These are phyloP conservation scores for Drosophila tani DNA, from an alignment of 1,140 invertebrate species.

Conservation along the genomic window DNA sequence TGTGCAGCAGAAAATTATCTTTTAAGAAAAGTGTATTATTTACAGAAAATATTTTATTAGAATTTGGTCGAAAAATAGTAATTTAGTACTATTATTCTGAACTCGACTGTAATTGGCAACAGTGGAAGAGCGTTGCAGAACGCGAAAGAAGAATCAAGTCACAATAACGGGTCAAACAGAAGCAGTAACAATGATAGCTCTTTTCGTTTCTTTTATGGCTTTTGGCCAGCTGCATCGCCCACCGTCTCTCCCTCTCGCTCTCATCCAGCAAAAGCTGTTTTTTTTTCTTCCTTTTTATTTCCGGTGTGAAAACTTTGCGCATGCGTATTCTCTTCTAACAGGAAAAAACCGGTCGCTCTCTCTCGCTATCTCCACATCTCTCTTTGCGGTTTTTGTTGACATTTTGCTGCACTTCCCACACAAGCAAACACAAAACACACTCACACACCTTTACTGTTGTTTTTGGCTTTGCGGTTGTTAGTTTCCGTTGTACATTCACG, in stretches of 20 bases:
- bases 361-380: conserved; percentile 18
- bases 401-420: conserved; percentile 58
- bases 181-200: conserved; percentile 41
- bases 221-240: conserved; percentile 31
- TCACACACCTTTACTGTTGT: not conserved
- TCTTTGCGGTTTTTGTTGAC: conserved; percentile 60
- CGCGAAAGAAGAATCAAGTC: conserved; percentile 35
- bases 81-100: not conserved
- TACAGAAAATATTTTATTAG: too few relatives aligned
- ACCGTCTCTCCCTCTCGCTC: conserved; percentile 14
- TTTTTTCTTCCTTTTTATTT: conserved; percentile 35
- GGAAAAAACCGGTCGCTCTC: conserved; percentile 46
- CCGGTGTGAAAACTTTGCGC: conserved; percentile 48
- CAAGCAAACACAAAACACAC: not conserved
- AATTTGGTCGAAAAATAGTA: not conserved
- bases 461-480: conserved; percentile 22
- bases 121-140: not conserved
- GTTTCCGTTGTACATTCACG: conserved; percentile 49
- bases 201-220: conserved; percentile 42
- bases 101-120: conserved; percentile 10
- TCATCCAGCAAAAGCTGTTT: not conserved
- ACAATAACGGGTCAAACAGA: conserved; percentile 45
- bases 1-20: too few relatives aligned
- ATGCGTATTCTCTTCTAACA: conserved; percentile 46
- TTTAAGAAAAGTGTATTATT: too few relatives aligned